A percentile compares a stretch with the other conserved stretches of the same genome.
Evolutionary conservation across 2,888 invertebrate genomes (phyloP).

Genomic region (Geotrupes spiniger): DNA sequence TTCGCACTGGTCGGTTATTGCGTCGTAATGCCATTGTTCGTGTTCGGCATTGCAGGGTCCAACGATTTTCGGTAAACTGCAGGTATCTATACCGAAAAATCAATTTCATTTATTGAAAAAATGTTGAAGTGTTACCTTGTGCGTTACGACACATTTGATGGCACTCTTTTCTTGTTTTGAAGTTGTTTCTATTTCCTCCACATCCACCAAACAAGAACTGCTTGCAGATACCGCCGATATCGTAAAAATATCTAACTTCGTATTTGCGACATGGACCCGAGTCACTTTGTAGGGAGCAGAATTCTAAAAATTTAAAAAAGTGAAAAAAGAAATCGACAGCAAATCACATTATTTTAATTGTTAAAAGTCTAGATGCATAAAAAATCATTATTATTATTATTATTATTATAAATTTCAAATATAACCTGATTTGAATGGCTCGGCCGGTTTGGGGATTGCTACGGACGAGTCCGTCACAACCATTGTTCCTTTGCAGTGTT

Average conservation of each 20-base stretch:
- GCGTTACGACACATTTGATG: constrained; percentile 64
- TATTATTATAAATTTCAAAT: too few species aligned
- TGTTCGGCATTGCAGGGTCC: constrained; percentile 68
- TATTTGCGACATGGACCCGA: constrained; percentile 64
- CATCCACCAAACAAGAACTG: constrained; percentile 81
- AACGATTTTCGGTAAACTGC: constrained; percentile 62
- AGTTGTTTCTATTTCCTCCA: constrained; percentile 78
- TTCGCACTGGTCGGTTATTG: constrained; percentile 63
- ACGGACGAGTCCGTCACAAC: constrained; percentile 15
- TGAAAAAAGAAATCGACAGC: not conserved
- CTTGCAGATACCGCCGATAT: constrained; percentile 70
- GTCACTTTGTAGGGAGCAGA: constrained; percentile 66
- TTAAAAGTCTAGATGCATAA: not conserved
- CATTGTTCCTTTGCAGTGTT: constrained; percentile 54
- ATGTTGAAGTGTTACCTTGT: constrained; percentile 56
- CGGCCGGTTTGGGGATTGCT: constrained; percentile 18
- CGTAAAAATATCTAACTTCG: constrained; percentile 68
- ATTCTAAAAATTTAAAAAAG: constrained; percentile 50
- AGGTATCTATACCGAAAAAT: too few species aligned
- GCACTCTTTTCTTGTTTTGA: constrained; percentile 66
- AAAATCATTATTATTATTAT: not conserved
- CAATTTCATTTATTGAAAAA: too few species aligned
- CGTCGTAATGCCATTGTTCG: constrained; percentile 72
- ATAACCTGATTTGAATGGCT: constrained; percentile 36
- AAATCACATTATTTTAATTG: too few species aligned